Evolutionary conservation across 2,888 invertebrate species (phyloP).

Genomic region (Uropetala carovei): DNA sequence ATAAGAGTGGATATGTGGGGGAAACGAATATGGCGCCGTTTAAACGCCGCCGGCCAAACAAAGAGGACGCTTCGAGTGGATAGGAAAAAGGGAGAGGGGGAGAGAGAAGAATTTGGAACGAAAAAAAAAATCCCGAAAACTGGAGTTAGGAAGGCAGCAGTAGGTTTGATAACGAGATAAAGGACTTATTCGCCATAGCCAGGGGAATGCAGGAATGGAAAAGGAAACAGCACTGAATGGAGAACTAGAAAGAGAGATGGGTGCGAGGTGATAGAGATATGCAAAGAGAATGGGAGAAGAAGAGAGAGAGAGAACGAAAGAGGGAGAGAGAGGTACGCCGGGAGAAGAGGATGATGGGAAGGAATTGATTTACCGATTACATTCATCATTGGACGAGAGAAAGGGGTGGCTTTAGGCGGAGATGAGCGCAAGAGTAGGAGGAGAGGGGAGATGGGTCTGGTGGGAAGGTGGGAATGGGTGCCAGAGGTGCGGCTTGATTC

Average conservation of each 20-base stretch:
- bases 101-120: too few species aligned
- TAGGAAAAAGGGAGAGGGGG: neutral
- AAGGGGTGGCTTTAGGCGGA: neutral
- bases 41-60: neutral
- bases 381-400: slow-evolving; percentile 20
- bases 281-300: too few species aligned
- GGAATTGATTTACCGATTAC: slow-evolving; percentile 58
- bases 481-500: neutral
- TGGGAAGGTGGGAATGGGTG: neutral
- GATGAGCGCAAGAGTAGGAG: neutral
- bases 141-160: neutral
- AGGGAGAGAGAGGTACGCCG: too few species aligned
- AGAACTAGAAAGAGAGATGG: too few species aligned
- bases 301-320: too few species aligned
- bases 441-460: neutral
- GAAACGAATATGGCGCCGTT: neutral
- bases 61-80: neutral
- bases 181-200: neutral
- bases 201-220: too few species aligned
- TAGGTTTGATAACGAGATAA: neutral
- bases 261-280: too few species aligned
- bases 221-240: too few species aligned
- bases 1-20: neutral
- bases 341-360: neutral
- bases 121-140: too few species aligned